Conservation (phyloP, 1,140 invertebrate species). For the Drosophila suzukii region DNA sequence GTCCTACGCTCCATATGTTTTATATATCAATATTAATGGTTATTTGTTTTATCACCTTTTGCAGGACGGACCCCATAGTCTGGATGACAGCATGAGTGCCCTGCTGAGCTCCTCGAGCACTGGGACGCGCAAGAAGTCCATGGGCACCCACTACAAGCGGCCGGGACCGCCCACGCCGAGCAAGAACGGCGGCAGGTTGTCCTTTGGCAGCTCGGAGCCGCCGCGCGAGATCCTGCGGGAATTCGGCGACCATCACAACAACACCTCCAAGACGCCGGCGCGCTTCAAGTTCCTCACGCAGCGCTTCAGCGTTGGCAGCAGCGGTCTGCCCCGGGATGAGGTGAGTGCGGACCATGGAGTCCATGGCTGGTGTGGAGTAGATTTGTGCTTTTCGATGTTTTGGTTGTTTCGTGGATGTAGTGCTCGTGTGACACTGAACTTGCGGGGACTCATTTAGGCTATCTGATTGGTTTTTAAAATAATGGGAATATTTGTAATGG, state of each 20-base stretch:
- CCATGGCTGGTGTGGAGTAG: conserved; percentile 1
- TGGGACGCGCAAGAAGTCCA: conserved; percentile 85
- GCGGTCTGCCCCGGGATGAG: conserved; percentile 59
- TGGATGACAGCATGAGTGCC: conserved; percentile 87
- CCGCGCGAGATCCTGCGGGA: conserved; percentile 76
- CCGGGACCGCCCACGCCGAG: conserved; percentile 93
- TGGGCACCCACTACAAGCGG: conserved; percentile 90
- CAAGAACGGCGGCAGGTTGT: conserved; percentile 91
- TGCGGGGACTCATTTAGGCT: background rate
- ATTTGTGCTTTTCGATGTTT: conserved; percentile 25
- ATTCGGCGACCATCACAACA: conserved; percentile 28
- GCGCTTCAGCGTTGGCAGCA: conserved; percentile 73
- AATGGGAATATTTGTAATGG: too few relatives aligned
- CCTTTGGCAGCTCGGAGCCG: conserved; percentile 85
- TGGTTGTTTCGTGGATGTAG: conserved; percentile 9
- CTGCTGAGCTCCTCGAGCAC: conserved; percentile 85
- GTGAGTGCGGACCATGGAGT: conserved; percentile 24
- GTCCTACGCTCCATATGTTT: conserved; percentile 1
- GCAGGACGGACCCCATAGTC: conserved; percentile 86
- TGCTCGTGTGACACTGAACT: background rate
- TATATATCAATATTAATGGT: background rate
- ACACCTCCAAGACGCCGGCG: conserved; percentile 69
- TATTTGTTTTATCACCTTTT: conserved; percentile 36
- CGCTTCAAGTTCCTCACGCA: conserved; percentile 78
- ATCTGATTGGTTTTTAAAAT: too few relatives aligned